These are phyloP conservation scores for Hipparchia semele DNA, from an alignment of 2,888 invertebrate species.

Conservation along the genomic window DNA sequence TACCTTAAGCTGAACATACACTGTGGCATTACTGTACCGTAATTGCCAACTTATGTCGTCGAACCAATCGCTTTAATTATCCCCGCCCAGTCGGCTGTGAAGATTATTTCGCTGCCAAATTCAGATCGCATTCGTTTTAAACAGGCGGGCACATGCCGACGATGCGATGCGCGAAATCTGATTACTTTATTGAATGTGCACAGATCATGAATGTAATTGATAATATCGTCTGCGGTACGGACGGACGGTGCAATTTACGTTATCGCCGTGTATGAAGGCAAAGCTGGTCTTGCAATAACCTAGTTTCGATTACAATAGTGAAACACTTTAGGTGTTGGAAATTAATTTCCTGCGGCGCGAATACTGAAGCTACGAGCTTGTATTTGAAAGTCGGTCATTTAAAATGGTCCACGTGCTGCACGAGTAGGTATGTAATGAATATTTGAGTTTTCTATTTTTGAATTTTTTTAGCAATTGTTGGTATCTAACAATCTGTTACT, in stretches of 20 bases:
- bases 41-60: slow-evolving; percentile 76
- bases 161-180: slow-evolving; percentile 70
- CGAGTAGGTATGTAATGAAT: slow-evolving; percentile 1
- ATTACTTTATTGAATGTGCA: slow-evolving; percentile 66
- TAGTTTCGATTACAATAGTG: slow-evolving; percentile 38
- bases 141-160: slow-evolving; percentile 52
- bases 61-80: slow-evolving; percentile 69
- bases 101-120: slow-evolving; percentile 74
- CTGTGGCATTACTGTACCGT: slow-evolving; percentile 54
- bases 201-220: slow-evolving; percentile 74
- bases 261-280: slow-evolving; percentile 45
- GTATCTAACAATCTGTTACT: too few species aligned
- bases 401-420: slow-evolving; percentile 9
- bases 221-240: slow-evolving; percentile 70
- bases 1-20: slow-evolving; percentile 59
- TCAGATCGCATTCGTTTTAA: slow-evolving; percentile 56
- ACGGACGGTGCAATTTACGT: slow-evolving; percentile 51
- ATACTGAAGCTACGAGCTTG: slow-evolving; percentile 13
- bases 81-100: slow-evolving; percentile 63
- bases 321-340: slow-evolving; percentile 35
- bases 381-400: slow-evolving; percentile 25
- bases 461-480: neutral
- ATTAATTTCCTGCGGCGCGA: slow-evolving; percentile 35
- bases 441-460: neutral
- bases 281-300: slow-evolving; percentile 39